Conservation (phyloP, 2,113 vertebrate species). For the Nibea albiflora region DNA sequence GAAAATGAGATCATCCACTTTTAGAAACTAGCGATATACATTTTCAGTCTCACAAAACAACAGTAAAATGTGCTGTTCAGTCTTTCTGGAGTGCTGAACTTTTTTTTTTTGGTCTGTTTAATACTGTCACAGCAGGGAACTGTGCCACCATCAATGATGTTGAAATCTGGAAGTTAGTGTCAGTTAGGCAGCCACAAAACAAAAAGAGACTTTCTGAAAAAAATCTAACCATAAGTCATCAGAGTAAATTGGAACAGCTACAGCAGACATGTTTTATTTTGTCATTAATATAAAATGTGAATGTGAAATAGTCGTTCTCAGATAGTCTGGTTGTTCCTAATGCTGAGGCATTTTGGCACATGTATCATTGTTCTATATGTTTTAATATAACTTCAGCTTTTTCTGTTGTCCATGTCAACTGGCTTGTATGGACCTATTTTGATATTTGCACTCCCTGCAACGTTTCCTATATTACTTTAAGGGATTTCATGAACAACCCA, state of each 20-base stretch:
- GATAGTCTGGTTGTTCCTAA: background rate
- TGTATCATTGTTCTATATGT: slow-evolving; percentile 1
- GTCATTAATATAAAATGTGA: background rate
- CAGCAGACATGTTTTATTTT: background rate
- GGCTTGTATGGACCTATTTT: slow-evolving; percentile 13
- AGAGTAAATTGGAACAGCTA: slow-evolving; percentile 10
- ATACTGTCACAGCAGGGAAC: slow-evolving; percentile 40
- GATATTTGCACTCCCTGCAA: slow-evolving; percentile 20
- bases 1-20: slow-evolving; percentile 35
- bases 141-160: slow-evolving; percentile 6
- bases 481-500: slow-evolving; percentile 29
- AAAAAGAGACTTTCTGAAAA: background rate
- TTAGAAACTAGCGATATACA: slow-evolving; percentile 8
- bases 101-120: background rate
- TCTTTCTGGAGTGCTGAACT: slow-evolving; percentile 14
- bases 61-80: slow-evolving; percentile 21
- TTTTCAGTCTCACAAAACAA: slow-evolving; percentile 35
- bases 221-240: slow-evolving; percentile 15
- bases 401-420: slow-evolving; percentile 10
- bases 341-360: background rate
- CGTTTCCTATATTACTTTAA: slow-evolving; percentile 4
- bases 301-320: background rate
- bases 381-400: background rate
- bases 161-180: slow-evolving; percentile 19
- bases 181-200: background rate